A percentile compares a stretch with the other conserved stretches of the same genome.
These are phyloP conservation scores for Hirtodrosophila confusa DNA, from an alignment of 2,888 invertebrate genomes.

Conservation along the genomic window DNA sequence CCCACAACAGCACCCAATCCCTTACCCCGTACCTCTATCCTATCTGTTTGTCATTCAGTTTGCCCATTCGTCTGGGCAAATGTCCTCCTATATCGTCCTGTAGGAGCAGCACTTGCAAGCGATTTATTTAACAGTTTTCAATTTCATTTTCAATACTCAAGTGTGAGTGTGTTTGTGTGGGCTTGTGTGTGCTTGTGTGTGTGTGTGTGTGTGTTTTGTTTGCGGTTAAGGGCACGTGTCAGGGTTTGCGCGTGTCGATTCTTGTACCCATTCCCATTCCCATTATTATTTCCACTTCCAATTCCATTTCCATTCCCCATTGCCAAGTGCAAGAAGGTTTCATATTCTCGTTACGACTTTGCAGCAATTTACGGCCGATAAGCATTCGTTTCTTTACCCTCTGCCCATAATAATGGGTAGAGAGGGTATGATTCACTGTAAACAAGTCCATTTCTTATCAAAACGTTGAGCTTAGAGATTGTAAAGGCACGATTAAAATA, in stretches of 20 bases:
- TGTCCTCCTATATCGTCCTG: constrained; percentile 21
- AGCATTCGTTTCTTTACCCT: constrained; percentile 42
- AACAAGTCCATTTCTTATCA: no score
- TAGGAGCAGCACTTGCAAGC: constrained; percentile 59
- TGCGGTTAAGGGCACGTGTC: constrained; percentile 71
- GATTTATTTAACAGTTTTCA: constrained; percentile 79
- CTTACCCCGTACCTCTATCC: constrained; percentile 3
- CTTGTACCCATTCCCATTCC: constrained; percentile 24
- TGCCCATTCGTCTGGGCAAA: constrained; percentile 42
- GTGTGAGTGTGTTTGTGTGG: constrained; percentile 11
- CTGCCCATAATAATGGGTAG: neutral
- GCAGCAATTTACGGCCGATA: constrained; percentile 68
- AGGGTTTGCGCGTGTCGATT: constrained; percentile 63
- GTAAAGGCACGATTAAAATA: no score
- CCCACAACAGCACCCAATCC: neutral
- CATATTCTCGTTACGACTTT: constrained; percentile 55
- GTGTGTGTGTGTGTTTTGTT: constrained; percentile 34
- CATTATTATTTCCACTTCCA: constrained; percentile 21
- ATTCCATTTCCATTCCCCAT: constrained; percentile 30
- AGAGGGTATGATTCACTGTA: no score
- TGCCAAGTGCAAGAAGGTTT: constrained; percentile 62
- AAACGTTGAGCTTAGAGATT: no score
- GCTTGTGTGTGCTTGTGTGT: constrained; percentile 1
- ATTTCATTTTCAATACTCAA: constrained; percentile 72
- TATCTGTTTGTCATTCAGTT: constrained; percentile 36